Evolutionary conservation across 2,797 vertebrate genomes (phyloP).

Genomic region (Arrhamphus sclerolepis): DNA sequence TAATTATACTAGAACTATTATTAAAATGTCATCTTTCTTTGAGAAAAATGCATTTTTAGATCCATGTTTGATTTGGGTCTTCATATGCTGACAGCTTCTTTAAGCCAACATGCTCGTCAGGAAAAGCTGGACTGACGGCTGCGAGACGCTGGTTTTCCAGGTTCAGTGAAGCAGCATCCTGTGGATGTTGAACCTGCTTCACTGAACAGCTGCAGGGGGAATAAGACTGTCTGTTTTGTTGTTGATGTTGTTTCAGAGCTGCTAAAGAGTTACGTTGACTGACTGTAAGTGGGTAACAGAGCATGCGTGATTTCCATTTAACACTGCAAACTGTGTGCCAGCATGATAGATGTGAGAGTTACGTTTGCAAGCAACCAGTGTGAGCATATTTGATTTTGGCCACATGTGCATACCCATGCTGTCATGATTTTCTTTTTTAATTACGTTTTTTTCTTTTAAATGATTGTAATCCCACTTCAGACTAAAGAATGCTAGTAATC

Average conservation of each 20-base stretch:
- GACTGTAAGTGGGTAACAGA: constrained; percentile 31
- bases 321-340: neutral
- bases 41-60: too few relatives aligned
- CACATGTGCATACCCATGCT: neutral
- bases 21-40: neutral
- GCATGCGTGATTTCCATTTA: constrained; percentile 10
- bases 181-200: neutral
- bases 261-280: constrained; percentile 24
- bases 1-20: neutral
- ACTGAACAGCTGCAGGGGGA: too few relatives aligned
- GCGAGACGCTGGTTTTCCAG: too few relatives aligned
- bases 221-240: too few relatives aligned
- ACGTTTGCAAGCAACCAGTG: constrained; percentile 1
- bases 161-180: too few relatives aligned
- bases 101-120: too few relatives aligned
- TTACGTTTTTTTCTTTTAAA: constrained; percentile 16
- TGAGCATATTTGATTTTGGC: constrained; percentile 10
- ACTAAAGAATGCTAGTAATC: constrained; percentile 38
- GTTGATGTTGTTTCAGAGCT: neutral
- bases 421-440: constrained; percentile 31
- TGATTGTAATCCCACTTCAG: constrained; percentile 64
- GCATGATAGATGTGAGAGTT: constrained; percentile 20
- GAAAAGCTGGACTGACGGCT: too few relatives aligned
- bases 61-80: too few relatives aligned
- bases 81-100: too few relatives aligned